Evolutionary conservation across 1,140 invertebrate genomes (phyloP).

Genomic region (Cephus cinctus): DNA sequence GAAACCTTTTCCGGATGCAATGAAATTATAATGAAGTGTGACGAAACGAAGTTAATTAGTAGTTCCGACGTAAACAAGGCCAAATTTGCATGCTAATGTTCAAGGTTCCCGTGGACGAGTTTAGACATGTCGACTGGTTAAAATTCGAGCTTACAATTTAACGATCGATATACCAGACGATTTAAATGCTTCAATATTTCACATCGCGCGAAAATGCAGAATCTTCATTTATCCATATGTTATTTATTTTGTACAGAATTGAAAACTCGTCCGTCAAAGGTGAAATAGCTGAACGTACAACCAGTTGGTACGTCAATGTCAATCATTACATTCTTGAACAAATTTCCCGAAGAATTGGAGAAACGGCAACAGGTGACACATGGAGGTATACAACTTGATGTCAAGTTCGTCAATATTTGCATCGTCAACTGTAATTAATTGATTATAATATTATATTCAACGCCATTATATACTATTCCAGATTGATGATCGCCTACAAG

Average conservation of each 20-base stretch:
- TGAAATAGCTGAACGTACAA: constrained; percentile 13
- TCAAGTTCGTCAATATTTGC: no score
- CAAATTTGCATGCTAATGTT: constrained; percentile 13
- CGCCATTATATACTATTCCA: constrained; percentile 17
- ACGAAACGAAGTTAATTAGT: constrained; percentile 2
- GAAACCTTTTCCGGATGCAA: not conserved
- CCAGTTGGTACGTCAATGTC: constrained; percentile 37
- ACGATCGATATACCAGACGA: not conserved
- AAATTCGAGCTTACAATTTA: no score
- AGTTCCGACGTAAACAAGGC: constrained; percentile 9
- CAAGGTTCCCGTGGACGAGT: not conserved
- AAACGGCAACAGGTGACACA: constrained; percentile 30
- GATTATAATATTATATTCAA: no score
- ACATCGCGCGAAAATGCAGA: no score
- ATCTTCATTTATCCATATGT: no score
- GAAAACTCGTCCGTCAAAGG: not conserved
- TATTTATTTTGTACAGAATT: constrained; percentile 1
- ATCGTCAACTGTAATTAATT: no score
- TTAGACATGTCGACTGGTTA: no score
- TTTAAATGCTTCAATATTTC: no score
- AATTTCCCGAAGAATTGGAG: constrained; percentile 30
- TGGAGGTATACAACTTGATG: constrained; percentile 31
- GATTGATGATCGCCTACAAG: constrained; percentile 45
- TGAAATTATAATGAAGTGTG: not conserved
- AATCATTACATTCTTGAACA: constrained; percentile 38